Evolutionary conservation across 23 tunicate genomes (phyloP).

Genomic region (Trididemnum clinides): DNA sequence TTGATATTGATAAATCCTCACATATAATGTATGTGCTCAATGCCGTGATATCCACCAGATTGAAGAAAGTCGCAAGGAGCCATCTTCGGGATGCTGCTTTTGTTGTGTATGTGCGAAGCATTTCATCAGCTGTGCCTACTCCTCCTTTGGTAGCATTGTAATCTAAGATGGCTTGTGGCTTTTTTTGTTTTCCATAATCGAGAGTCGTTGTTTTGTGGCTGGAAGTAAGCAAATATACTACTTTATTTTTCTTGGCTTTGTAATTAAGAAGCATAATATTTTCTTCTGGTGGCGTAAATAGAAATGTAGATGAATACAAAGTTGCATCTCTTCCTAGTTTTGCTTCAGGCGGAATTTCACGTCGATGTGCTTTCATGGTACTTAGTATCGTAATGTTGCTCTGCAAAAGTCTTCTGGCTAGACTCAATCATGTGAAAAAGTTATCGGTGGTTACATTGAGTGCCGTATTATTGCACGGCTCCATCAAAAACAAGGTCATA

Average conservation of each 20-base stretch:
- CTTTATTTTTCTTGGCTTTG: background rate
- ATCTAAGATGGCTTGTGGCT: no score
- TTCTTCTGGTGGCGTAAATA: background rate
- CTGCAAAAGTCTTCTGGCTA: background rate
- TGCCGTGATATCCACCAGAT: background rate
- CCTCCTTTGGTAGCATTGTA: no score
- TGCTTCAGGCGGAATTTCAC: no score
- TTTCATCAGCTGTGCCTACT: background rate
- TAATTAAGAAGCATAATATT: background rate
- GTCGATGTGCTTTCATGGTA: no score
- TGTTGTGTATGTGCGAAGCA: background rate
- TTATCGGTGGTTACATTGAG: background rate
- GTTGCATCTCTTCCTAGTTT: no score
- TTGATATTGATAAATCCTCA: background rate
- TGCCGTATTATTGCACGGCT: background rate
- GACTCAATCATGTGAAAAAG: background rate
- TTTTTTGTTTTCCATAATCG: background rate
- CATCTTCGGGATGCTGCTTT: no score
- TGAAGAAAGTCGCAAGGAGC: background rate
- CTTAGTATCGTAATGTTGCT: no score
- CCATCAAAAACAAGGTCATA: no score
- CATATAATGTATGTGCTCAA: background rate
- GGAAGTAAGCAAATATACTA: no score
- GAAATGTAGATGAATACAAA: background rate
- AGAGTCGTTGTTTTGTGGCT: background rate